A percentile compares a stretch with the other conserved stretches of the same genome.
Evolutionary conservation across 2,113 vertebrate genomes (phyloP).

Genomic region (Corynorhinus townsendii): DNA sequence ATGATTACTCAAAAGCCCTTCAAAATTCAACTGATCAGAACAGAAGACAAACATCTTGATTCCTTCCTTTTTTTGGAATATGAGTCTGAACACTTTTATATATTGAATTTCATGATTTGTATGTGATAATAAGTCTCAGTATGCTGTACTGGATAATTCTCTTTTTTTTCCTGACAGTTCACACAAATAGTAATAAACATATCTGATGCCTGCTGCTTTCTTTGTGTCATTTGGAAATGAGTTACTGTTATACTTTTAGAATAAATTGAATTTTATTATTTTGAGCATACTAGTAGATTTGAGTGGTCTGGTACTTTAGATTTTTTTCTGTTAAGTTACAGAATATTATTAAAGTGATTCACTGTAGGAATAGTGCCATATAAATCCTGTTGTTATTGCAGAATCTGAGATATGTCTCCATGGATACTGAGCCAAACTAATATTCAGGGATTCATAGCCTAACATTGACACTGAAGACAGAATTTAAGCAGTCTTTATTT

Average conservation of each 20-base stretch:
- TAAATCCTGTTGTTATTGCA: conserved; percentile 43
- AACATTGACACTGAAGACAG: not conserved
- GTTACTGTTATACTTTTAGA: conserved; percentile 30
- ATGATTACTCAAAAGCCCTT: not conserved
- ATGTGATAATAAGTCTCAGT: conserved; percentile 3
- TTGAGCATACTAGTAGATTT: not conserved
- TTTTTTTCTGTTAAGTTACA: conserved; percentile 45
- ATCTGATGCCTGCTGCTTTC: conserved; percentile 33
- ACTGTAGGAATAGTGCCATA: not conserved
- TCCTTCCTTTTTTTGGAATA: not conserved
- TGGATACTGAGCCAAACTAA: conserved; percentile 60
- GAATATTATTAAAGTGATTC: not conserved
- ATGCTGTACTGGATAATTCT: conserved; percentile 39
- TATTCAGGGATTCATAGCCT: conserved; percentile 50
- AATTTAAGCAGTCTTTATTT: conserved; percentile 41
- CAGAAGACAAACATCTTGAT: not conserved
- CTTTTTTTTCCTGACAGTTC: not conserved
- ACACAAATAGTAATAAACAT: conserved; percentile 45
- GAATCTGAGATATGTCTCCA: conserved; percentile 45
- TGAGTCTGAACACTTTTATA: not conserved
- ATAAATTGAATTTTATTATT: conserved; percentile 64
- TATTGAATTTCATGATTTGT: conserved; percentile 25
- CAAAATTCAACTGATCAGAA: not conserved
- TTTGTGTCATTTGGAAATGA: conserved; percentile 37
- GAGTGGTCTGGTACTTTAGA: not conserved